Evolutionary conservation across 2,888 invertebrate genomes (phyloP), one percentile per base, ranked within the genome.

Genomic region (Spilarctia lutea): DNA sequence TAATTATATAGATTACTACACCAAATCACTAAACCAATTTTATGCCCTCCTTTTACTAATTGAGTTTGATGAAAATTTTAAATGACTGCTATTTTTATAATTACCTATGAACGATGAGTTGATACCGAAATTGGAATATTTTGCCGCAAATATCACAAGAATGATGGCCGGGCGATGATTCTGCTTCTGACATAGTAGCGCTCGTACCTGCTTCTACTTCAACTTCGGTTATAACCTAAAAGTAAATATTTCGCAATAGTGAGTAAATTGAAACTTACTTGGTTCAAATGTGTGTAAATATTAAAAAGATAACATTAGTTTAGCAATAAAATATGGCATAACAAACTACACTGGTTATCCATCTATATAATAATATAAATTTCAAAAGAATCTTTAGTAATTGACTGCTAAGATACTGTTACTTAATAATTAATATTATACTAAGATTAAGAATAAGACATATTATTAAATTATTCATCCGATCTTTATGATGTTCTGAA

Each of bases 41-140:
- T 60, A 60, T n/a, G 13, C 13, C n/a, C 27, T 27, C n/a, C n/a
- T n/a, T 60, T 13, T 56, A n/a, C 52, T 10, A 56, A 24, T 56
- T n/a, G 3, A 56, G 10, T 56, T n/a, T 56, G 52, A 52, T 52
- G 7, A 24, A 56, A 56, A n/a, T 4, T n/a, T n/a, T 1, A 24
- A 52, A 52, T 56, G n/a, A 56, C 30, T 30, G 30, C 63, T 30
- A 30, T 18, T 63, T 63, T 30, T 30, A 66, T 56, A 68, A 42
- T 70, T 93, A 95, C 96, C 96, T 96, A 93, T 98, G 98, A 65
- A 98, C 98, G 86, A 98, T 98, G 76, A 98, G 96, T 90, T 98
- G 98, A 93, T 98, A 98, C 75, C 98, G 97, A 92, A 98, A 98
- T 87, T 98, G 98, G 93, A 98, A 98, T 94, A 98, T 97, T 94